Evolutionary conservation across 2,113 vertebrate genomes (phyloP).

Genomic region (Nesoenas mayeri): DNA sequence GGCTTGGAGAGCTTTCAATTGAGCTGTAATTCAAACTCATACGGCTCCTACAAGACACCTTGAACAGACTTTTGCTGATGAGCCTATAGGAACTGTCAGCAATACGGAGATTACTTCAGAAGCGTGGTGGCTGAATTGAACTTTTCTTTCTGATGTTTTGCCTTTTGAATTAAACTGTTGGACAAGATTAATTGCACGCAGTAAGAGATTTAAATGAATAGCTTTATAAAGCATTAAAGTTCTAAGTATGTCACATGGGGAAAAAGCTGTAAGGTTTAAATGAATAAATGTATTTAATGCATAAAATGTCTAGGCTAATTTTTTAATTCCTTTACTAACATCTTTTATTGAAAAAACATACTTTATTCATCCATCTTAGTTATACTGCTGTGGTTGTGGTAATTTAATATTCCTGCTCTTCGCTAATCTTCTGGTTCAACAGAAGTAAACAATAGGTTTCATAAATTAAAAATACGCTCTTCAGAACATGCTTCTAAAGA

Average conservation of each 20-base stretch:
- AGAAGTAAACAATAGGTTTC: conserved; percentile 84
- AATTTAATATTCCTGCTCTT: conserved; percentile 80
- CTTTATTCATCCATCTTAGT: conserved; percentile 78
- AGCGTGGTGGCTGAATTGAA: conserved; percentile 70
- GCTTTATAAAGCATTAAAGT: conserved; percentile 77
- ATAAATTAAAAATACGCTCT: conserved; percentile 84
- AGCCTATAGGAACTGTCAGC: conserved; percentile 77
- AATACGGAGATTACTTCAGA: conserved; percentile 73
- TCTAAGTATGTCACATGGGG: conserved; percentile 74
- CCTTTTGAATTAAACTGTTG: conserved; percentile 79
- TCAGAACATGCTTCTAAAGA: conserved; percentile 82
- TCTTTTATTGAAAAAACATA: conserved; percentile 74
- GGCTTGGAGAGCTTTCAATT: conserved; percentile 73
- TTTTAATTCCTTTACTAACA: conserved; percentile 78
- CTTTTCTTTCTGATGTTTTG: conserved; percentile 80
- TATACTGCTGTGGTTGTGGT: conserved; percentile 73
- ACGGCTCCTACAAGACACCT: conserved; percentile 68
- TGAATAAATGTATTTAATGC: conserved; percentile 80
- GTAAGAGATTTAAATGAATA: conserved; percentile 79
- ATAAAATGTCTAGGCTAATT: conserved; percentile 77
- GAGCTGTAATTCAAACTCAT: conserved; percentile 76
- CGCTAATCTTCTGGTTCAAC: conserved; percentile 80
- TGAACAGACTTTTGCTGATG: conserved; percentile 68
- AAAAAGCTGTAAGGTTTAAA: conserved; percentile 75
- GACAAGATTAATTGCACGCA: conserved; percentile 81